Evolutionary conservation across 30 jellyfish, hydroid and myxozoan genomes (phyloP).

Genomic region (Phacellophora camtschatica): DNA sequence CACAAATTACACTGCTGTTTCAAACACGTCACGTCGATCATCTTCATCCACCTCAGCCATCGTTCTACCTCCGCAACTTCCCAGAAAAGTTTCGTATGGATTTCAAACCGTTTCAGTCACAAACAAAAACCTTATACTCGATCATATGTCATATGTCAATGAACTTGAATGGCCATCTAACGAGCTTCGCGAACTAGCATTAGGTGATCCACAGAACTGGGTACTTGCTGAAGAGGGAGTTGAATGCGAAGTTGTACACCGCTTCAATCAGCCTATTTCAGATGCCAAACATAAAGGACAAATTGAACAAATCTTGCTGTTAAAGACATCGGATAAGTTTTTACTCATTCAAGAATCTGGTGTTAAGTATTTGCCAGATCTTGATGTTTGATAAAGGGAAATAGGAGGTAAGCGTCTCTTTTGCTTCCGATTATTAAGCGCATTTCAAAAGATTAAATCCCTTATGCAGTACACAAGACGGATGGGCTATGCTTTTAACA

Average conservation of each 20-base stretch:
- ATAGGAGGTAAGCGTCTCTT: no score
- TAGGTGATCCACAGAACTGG: constrained; percentile 30
- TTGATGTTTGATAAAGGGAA: neutral
- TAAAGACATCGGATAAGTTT: constrained; percentile 47
- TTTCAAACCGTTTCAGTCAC: constrained; percentile 53
- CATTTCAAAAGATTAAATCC: no score
- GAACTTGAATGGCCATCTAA: constrained; percentile 87
- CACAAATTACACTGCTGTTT: constrained; percentile 71
- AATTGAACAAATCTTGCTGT: constrained; percentile 27
- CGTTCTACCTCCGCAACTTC: constrained; percentile 55
- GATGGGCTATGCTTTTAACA: no score
- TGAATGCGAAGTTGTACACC: constrained; percentile 69
- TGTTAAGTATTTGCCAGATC: constrained; percentile 12
- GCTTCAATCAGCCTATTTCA: constrained; percentile 66
- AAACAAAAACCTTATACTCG: constrained; percentile 56
- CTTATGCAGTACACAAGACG: no score
- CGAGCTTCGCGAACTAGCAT: constrained; percentile 54
- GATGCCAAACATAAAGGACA: constrained; percentile 53
- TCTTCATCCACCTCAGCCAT: constrained; percentile 75
- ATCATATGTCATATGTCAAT: constrained; percentile 34
- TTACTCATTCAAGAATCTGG: constrained; percentile 85
- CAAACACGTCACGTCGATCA: constrained; percentile 63
- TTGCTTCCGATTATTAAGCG: no score
- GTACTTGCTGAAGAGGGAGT: constrained; percentile 77
- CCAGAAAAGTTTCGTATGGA: constrained; percentile 13